These are phyloP conservation scores for Datnioides undecimradiatus DNA, from an alignment of 2,113 vertebrate species.

Conservation along the genomic window DNA sequence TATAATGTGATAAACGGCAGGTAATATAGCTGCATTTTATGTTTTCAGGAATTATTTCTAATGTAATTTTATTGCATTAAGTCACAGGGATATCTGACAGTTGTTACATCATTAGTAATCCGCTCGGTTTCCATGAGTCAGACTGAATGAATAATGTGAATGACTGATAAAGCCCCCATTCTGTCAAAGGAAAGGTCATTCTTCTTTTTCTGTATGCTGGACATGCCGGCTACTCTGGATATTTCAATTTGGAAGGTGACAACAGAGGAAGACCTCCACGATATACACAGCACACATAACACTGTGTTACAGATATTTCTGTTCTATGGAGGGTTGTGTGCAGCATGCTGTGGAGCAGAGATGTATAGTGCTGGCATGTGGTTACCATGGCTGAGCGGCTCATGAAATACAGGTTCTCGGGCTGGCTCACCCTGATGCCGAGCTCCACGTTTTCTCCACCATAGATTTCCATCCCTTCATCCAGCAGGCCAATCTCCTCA, in stretches of 20 bases:
- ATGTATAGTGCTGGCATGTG: no score
- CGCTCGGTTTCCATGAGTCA: constrained; percentile 21
- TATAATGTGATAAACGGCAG: neutral
- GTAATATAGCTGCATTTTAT: neutral
- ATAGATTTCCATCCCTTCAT: constrained; percentile 85
- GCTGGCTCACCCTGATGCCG: constrained; percentile 81
- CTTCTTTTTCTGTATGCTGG: constrained; percentile 1
- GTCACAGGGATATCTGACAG: neutral
- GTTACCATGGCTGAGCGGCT: neutral
- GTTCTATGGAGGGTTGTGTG: neutral
- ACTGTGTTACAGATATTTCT: neutral
- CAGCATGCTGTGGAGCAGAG: no score
- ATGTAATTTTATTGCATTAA: neutral
- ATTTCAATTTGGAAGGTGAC: constrained; percentile 11
- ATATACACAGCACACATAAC: neutral
- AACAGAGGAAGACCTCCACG: neutral
- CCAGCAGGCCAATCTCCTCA: constrained; percentile 84
- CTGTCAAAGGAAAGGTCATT: constrained; percentile 58
- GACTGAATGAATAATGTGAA: constrained; percentile 27
- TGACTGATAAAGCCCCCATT: constrained; percentile 35
- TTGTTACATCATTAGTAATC: constrained; percentile 20
- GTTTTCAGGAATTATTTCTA: neutral
- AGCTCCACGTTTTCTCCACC: constrained; percentile 88
- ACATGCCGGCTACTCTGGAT: neutral
- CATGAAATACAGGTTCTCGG: neutral